Evolutionary conservation across 2,797 vertebrate species (phyloP), one percentile per base, ranked within the genome.

Genomic region (Eupleurogrammus muticus): DNA sequence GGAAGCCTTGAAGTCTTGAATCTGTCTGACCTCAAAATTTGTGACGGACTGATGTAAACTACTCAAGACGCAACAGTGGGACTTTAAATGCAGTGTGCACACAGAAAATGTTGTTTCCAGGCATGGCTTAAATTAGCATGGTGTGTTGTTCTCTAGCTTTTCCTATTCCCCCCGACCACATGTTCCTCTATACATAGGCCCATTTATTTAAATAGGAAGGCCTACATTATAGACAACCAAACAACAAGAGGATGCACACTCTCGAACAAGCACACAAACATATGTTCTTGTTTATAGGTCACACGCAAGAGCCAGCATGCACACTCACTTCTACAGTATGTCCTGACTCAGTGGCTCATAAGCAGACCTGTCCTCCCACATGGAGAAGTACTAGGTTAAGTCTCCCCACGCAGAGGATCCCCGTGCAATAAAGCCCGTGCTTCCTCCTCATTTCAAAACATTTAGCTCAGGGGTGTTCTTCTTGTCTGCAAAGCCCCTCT

Each of bases 371-470:
- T 85, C 79, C 82, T 80, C 84, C 88, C 83, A 83, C 86, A 80
- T 52, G 63, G 51, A 69, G 42, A 79, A 79, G 55, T 74, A 28
- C 28, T 28, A 28, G 28, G 28, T 28, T 28, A 83, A 75, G 65
- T 73, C 78, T 81, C 79, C 84, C 71, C 81, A 75, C 47, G 8
- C 70, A 79, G 78, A 86, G 80, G 78, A 72, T 73, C 80, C 70
- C 77, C 70, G 51, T 68, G 83, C 67, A 82, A 86, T 75, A 90
- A 92, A 90, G 87, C 71, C 73, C 70, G 74, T 19, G 58, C 75
- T 84, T 86, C 78, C 82, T 80, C 75, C 75, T 83, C 59, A 8
- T 58, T 85, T 80, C 74, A 77, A 87, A 92, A 88, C 89, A 90
- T 88, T 89, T 77, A 75, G 86, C 88, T 53, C 67, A 77, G 60